A percentile compares a stretch with the other conserved stretches of the same genome.
Evolutionary conservation across 2,888 invertebrate genomes (phyloP).

Genomic region (Diabrotica balteata): DNA sequence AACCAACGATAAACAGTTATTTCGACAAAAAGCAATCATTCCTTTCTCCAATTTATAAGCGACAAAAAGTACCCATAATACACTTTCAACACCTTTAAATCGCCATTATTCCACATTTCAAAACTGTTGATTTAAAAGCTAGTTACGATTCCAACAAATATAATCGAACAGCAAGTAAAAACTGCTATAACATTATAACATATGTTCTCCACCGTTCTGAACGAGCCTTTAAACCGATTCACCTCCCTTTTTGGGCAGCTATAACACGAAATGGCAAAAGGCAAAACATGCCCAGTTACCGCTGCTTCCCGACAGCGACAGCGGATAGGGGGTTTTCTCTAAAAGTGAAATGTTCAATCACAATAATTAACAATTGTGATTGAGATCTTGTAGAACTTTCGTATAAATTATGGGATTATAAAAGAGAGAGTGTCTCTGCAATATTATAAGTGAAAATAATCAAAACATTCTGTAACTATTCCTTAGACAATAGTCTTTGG

Average conservation of each 20-base stretch:
- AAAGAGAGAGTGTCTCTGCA: too few relatives aligned
- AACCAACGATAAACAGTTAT: too few relatives aligned
- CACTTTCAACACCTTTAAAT: constrained; percentile 15
- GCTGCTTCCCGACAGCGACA: constrained; percentile 6
- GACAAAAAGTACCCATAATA: too few relatives aligned
- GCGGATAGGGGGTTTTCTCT: background rate
- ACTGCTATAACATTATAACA: constrained; percentile 27
- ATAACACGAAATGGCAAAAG: constrained; percentile 18
- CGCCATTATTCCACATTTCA: constrained; percentile 23
- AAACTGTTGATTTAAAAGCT: constrained; percentile 20
- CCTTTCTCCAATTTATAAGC: too few relatives aligned
- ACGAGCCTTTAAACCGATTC: constrained; percentile 19
- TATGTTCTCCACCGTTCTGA: constrained; percentile 19
- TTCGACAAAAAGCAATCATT: too few relatives aligned
- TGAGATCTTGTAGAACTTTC: too few relatives aligned
- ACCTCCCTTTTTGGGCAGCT: constrained; percentile 22
- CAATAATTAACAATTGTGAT: too few relatives aligned
- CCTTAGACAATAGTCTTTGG: too few relatives aligned
- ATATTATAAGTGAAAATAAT: too few relatives aligned
- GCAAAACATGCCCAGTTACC: constrained; percentile 17
- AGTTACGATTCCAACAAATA: constrained; percentile 13
- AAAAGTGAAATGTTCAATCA: too few relatives aligned
- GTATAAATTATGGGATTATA: too few relatives aligned
- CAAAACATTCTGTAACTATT: too few relatives aligned
- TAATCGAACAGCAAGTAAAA: constrained; percentile 20